phyloP scores from a whole-genome alignment of 2,797 vertebrate species.

The Tamandua tetradactyla region DNA sequence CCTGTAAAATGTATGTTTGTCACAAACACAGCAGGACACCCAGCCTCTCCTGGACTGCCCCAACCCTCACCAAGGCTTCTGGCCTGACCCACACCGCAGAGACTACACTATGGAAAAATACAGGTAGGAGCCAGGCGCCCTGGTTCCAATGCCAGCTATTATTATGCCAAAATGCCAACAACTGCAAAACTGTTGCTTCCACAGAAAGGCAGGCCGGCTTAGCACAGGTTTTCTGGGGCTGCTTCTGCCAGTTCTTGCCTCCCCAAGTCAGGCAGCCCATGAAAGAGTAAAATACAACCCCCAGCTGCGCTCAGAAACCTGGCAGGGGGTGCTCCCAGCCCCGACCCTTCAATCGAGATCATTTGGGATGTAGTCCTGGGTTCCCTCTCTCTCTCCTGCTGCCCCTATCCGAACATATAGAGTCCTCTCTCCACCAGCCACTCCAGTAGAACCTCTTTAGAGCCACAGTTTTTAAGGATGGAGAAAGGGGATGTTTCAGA shows the following conservation, averaged over 20 bases:
- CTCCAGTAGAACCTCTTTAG: not conserved
- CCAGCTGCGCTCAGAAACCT: not conserved
- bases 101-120: conserved; percentile 12
- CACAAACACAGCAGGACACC: not conserved
- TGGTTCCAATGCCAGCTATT: not conserved
- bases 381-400: not conserved
- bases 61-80: not conserved
- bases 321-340: not conserved
- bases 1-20: not conserved
- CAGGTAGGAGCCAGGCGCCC: not conserved
- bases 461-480: not conserved
- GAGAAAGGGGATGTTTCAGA: not conserved
- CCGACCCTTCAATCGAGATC: rapidly evolving
- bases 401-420: too few relatives aligned
- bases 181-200: not conserved
- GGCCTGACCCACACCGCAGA: not conserved
- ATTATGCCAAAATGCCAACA: not conserved
- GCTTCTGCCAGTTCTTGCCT: not conserved
- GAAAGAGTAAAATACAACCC: not conserved
- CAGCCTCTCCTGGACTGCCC: not conserved
- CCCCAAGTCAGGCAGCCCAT: not conserved
- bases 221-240: not conserved
- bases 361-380: not conserved
- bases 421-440: not conserved
- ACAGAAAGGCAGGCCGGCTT: not conserved